phyloP scores from a whole-genome alignment of 2,797 vertebrate genomes.

The Pseudomugil tenellus region DNA sequence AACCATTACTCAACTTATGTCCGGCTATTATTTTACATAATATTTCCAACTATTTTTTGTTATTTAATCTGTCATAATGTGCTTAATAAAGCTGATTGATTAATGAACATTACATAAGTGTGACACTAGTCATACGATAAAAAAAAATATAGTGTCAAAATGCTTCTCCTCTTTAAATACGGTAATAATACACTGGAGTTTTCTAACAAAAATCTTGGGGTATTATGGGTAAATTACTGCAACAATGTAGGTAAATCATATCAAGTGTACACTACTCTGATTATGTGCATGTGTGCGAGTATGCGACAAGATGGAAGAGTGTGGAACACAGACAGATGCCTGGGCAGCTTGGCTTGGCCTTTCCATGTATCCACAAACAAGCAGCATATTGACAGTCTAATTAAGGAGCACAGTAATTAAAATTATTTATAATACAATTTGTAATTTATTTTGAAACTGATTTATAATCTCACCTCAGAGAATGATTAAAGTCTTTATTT shows the following conservation, averaged over 20 bases:
- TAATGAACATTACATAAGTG: not conserved
- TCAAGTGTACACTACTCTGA: not conserved
- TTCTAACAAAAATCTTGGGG: no score
- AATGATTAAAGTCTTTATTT: conserved; percentile 20
- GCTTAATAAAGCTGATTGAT: not conserved
- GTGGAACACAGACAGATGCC: conserved; percentile 49
- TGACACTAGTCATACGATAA: no score
- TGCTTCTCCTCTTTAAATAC: no score
- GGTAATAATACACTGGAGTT: no score
- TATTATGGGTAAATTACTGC: not conserved
- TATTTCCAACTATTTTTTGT: no score
- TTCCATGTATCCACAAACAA: conserved; percentile 41
- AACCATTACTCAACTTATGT: no score
- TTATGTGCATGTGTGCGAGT: conserved; percentile 22
- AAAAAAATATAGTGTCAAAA: no score
- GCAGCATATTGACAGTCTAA: conserved; percentile 55
- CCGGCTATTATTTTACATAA: no score
- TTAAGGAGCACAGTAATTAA: conserved; percentile 33
- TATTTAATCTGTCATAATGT: no score
- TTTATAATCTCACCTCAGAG: conserved; percentile 36
- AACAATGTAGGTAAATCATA: not conserved
- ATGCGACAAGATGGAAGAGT: conserved; percentile 14
- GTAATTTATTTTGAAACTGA: conserved; percentile 1
- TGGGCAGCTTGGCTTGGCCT: conserved; percentile 40
- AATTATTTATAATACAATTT: conserved; percentile 15